A percentile compares a stretch with the other conserved stretches of the same genome.
These are phyloP conservation scores for Halcyon chelicuti DNA, from an alignment of 2,797 vertebrate species.

Conservation along the genomic window DNA sequence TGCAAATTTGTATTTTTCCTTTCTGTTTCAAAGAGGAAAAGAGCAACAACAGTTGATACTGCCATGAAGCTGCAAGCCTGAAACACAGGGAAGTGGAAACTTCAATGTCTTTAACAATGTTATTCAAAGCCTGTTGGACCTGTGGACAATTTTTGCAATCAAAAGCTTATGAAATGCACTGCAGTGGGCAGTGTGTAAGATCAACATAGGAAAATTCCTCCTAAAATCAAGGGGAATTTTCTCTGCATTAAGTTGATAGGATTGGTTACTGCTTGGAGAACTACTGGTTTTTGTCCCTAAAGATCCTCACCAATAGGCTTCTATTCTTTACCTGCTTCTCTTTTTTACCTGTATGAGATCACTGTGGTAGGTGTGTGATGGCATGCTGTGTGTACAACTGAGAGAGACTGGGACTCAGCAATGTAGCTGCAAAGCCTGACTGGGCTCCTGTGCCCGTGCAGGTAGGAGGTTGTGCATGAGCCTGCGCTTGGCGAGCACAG, in stretches of 20 bases:
- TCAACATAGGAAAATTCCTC: background rate
- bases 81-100: background rate
- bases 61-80: background rate
- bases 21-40: conserved; percentile 33
- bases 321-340: background rate
- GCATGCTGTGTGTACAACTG: background rate
- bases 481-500: background rate
- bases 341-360: background rate
- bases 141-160: background rate
- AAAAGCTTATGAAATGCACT: background rate
- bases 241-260: background rate
- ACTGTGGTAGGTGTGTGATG: background rate
- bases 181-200: background rate
- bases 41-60: background rate
- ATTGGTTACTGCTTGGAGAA: background rate
- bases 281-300: background rate
- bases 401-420: background rate
- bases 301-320: background rate
- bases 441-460: background rate
- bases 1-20: conserved; percentile 14
- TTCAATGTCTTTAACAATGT: background rate
- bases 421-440: background rate
- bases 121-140: background rate
- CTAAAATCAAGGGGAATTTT: background rate
- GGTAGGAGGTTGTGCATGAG: background rate